Conservation (phyloP, 2,113 vertebrate genomes). For the Alaudala cheleensis region DNA sequence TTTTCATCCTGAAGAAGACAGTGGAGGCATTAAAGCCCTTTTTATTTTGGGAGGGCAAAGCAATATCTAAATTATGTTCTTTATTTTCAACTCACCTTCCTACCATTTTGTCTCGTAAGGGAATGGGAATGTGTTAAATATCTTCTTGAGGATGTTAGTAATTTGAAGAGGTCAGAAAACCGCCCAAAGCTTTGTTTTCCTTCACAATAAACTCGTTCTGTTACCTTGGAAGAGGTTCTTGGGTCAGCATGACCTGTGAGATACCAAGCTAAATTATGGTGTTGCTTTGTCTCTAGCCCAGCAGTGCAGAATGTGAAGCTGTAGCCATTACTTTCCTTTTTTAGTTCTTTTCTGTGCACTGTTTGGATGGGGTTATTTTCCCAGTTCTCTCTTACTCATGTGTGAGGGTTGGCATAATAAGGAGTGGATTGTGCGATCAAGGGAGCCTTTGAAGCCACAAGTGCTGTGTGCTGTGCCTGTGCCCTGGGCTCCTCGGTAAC, state of each 20-base stretch:
- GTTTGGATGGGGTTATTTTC: constrained; percentile 17
- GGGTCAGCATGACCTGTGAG: not conserved
- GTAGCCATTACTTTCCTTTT: constrained; percentile 17
- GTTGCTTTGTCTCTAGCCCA: not conserved
- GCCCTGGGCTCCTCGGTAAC: not conserved
- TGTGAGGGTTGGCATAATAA: constrained; percentile 21
- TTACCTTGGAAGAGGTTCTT: not conserved
- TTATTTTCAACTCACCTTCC: not conserved
- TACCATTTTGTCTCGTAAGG: not conserved
- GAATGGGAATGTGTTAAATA: not conserved
- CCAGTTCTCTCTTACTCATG: constrained; percentile 4
- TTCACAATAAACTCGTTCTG: not conserved
- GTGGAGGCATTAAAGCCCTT: not conserved
- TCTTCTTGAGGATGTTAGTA: not conserved
- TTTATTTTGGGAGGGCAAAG: not conserved
- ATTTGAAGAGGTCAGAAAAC: not conserved
- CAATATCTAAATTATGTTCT: not conserved
- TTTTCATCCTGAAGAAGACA: constrained; percentile 5
- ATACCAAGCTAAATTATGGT: not conserved
- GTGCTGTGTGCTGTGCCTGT: not conserved
- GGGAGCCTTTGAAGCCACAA: constrained; percentile 25
- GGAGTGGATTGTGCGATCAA: not conserved
- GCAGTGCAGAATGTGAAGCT: not conserved
- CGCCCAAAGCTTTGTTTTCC: not conserved
- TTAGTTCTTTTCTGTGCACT: constrained; percentile 26